Conservation (phyloP, 1,140 invertebrate genomes). For the Asobara japonica region DNA sequence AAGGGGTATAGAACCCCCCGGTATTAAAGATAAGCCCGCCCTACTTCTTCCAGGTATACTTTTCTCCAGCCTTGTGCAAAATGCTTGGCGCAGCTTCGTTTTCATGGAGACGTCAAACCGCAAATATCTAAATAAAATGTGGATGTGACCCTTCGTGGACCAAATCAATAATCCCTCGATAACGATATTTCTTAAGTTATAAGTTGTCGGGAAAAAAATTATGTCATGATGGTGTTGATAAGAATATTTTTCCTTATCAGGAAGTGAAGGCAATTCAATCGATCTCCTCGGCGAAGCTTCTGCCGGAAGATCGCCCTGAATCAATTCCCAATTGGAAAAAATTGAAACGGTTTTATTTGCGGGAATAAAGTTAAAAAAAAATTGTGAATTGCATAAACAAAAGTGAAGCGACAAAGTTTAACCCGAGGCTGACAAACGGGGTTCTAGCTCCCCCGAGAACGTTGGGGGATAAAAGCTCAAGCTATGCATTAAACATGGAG, state of each 20-base stretch:
- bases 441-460: not conserved
- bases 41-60: not conserved
- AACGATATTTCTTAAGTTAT: no score
- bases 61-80: not conserved
- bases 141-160: no score
- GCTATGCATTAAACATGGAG: conserved; percentile 28
- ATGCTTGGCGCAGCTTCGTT: not conserved
- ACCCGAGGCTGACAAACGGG: not conserved
- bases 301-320: no score
- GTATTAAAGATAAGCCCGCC: not conserved
- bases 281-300: no score
- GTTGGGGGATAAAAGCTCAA: not conserved
- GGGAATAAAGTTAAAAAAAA: not conserved
- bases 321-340: no score
- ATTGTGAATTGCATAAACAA: not conserved
- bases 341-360: no score
- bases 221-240: no score
- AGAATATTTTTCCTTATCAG: no score
- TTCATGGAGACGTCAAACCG: not conserved
- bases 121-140: no score
- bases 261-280: no score
- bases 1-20: not conserved
- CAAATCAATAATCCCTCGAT: no score
- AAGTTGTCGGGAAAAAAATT: no score
- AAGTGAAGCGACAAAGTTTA: not conserved